Conservation (phyloP, 2,113 vertebrate genomes). For the Erythrocercus mccallii region DNA sequence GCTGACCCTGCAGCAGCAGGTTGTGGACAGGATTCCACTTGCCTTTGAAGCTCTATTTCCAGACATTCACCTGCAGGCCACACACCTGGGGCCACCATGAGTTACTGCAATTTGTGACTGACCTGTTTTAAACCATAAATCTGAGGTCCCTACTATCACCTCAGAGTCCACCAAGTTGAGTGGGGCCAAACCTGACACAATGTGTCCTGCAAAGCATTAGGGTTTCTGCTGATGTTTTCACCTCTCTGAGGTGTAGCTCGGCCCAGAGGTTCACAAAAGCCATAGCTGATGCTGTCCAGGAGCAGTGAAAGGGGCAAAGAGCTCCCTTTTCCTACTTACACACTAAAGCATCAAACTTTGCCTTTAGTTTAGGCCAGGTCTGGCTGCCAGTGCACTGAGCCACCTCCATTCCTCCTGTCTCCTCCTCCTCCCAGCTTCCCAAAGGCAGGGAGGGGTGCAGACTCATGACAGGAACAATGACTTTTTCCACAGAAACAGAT, state of each 20-base stretch:
- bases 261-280: neutral
- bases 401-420: neutral
- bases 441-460: neutral
- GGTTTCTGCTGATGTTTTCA: neutral
- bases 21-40: neutral
- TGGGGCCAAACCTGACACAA: fast-evolving
- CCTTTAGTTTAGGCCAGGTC: neutral
- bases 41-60: neutral
- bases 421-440: neutral
- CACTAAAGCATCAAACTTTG: neutral
- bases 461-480: neutral
- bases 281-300: neutral
- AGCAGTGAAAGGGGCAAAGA: neutral
- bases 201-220: neutral
- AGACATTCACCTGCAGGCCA: neutral
- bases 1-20: neutral
- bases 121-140: neutral
- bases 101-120: neutral
- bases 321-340: neutral
- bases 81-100: neutral
- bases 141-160: neutral
- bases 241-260: neutral
- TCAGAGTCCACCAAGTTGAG: neutral
- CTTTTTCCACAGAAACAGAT: slow-evolving; percentile 18
- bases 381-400: fast-evolving